These are phyloP conservation scores for Xylota segnis DNA, from an alignment of 2,888 invertebrate species.

Conservation along the genomic window DNA sequence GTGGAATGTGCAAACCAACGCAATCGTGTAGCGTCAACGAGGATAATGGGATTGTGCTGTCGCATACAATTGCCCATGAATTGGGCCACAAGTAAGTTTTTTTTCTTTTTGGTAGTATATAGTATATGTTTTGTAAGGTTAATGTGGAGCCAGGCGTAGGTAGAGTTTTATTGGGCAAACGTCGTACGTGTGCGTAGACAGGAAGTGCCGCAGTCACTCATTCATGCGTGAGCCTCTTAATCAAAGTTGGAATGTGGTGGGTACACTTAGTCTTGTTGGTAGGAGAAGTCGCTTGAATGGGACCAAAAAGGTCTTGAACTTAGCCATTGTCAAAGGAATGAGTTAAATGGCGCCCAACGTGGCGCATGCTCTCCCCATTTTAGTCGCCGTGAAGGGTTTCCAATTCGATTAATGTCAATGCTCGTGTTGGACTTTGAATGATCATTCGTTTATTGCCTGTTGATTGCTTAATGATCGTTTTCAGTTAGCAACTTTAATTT, in stretches of 20 bases:
- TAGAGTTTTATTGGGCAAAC: slow-evolving; percentile 50
- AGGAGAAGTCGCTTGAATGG: not conserved
- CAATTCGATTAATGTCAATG: not conserved
- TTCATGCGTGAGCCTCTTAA: slow-evolving; percentile 36
- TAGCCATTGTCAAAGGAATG: not conserved
- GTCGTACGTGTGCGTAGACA: slow-evolving; percentile 12
- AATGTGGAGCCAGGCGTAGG: slow-evolving; percentile 59
- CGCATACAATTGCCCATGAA: slow-evolving; percentile 96
- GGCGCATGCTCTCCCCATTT: not conserved
- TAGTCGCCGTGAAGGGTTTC: too few species aligned
- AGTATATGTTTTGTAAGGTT: slow-evolving; percentile 57
- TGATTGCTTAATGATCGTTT: not conserved
- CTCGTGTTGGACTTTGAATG: not conserved
- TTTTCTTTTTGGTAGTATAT: slow-evolving; percentile 31
- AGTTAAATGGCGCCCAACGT: not conserved
- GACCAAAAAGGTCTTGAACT: slow-evolving; percentile 5
- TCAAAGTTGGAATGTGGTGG: slow-evolving; percentile 15
- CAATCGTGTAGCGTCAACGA: slow-evolving; percentile 96
- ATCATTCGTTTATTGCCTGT: not conserved
- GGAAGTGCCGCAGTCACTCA: slow-evolving; percentile 25
- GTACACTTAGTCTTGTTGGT: not conserved
- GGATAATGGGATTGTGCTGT: slow-evolving; percentile 94
- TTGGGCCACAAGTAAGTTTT: slow-evolving; percentile 94
- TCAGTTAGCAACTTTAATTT: slow-evolving; percentile 8
- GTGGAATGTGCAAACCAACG: slow-evolving; percentile 94